These are phyloP conservation scores for Schizaphis graminum DNA, from an alignment of 2,888 invertebrate genomes.

Conservation along the genomic window DNA sequence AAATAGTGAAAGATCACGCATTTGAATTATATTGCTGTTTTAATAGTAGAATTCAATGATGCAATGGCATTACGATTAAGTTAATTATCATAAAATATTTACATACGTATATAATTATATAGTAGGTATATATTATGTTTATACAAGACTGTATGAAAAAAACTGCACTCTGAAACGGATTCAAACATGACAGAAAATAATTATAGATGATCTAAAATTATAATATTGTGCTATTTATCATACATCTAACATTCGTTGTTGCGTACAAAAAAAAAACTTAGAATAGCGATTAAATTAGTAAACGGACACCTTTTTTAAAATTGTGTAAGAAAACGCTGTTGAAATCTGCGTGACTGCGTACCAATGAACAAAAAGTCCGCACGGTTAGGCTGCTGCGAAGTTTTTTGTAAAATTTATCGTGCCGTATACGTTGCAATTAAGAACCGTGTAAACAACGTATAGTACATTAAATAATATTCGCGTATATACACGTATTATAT, in stretches of 20 bases:
- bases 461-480: slow-evolving; percentile 18
- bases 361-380: neutral
- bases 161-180: neutral
- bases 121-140: neutral
- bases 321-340: neutral
- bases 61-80: neutral
- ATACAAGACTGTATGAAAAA: neutral
- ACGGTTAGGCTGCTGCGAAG: neutral
- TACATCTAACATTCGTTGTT: neutral
- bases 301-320: neutral
- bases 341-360: neutral
- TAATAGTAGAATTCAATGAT: neutral
- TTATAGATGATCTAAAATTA: neutral
- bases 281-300: neutral
- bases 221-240: neutral
- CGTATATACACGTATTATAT: neutral
- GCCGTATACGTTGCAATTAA: slow-evolving; percentile 24
- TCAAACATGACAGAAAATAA: neutral
- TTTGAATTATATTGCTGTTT: too few species aligned
- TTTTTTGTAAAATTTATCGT: slow-evolving; percentile 22
- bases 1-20: neutral
- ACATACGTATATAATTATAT: neutral
- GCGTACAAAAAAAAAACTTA: neutral
- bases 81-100: neutral
- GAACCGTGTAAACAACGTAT: slow-evolving; percentile 35